Base-by-base conservation (phyloP, 37 sponge, comb jelly and placozoan genomes). In the Hexactinellida sp. region DNA sequence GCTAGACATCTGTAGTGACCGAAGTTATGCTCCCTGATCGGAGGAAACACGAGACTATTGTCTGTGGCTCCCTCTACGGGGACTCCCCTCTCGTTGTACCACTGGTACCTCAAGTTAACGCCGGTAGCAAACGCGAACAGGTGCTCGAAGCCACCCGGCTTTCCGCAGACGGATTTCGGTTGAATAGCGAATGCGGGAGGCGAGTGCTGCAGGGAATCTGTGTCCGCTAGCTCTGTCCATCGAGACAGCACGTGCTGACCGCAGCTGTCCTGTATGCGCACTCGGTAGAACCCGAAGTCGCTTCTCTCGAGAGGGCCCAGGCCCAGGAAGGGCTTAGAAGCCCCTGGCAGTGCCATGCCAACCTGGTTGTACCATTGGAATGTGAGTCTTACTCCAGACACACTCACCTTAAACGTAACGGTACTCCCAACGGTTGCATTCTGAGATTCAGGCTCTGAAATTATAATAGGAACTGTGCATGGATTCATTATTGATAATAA, bases 1-100 rank as follows among this genome's bases (percentile, higher is more conserved):
- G 76, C 76, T 63, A 63, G 76, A 63, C 76, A 63, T 63, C 76
- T 63, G 76, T 63, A 63, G 34, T 25, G 13, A 25, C 76, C 76
- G 34, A 63, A 63, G 34, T 28, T n/a, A 23, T 63, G 32, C 28
- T 63, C 5, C 3, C 34, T 63, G 34, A 63, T 63, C 13, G 76
- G 76, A 7, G 21, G 19, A 63, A 63, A 63, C 3, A n/a, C 5
- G 3, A 63, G 13, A 63, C 34, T 32, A 3, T 63, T 23, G 19
- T 28, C 34, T 1, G 76, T 63, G 25, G 25, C 76, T 10, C 76
- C 76, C 3, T 7, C 3, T 25, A 63, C 5, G 34, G 76, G 28
- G 1, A 63, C 34, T n/a, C 76, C 76, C 34, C 30, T 63, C 34
- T 63, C 76, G 13, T 63, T n/a, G 34, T 63, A 63, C 76, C 76